Evolutionary conservation across 1,140 invertebrate species (phyloP), one percentile per base, ranked within the genome.

Genomic region (Idris sp.): DNA sequence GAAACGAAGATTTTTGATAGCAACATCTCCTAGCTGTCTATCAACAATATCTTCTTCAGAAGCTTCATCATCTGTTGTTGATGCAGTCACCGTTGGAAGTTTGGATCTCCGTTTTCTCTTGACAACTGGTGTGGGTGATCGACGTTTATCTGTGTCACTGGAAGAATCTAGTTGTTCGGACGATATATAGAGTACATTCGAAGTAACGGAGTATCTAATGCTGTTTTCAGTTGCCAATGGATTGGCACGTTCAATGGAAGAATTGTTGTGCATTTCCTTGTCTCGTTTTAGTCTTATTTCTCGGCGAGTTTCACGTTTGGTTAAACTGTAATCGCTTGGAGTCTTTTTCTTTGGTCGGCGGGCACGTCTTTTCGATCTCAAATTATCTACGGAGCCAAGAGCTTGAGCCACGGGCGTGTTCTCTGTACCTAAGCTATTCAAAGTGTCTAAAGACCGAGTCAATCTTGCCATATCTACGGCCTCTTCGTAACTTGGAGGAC

Each of bases 401-500:
- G 80, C 75, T 19, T 46, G 75, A 14, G 8, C 46, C n/a, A 62
- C 48, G 22, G 18, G 72, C 58, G 33, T 59, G 64, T 56, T 77
- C 59, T 36, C 72, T 25, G 31, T 68, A 33, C 72, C 62, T 44
- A 79, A 74, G 8, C 43, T 61, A 59, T 84, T 76, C 13, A 88
- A 51, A 36, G 77, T 80, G 49, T 87, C 83, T 31, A 86, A 59
- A 3, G 86, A 88, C 4, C 72, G 83, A 8, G 80, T 81, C 9
- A 87, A 28, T 76, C 91, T 90, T 10, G 92, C 91, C 90, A 94
- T 91, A 5, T 90, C 87, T 43, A 94, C 86, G 7, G 92, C 93
- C 84, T 93, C 92, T 65, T 91, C 91, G 76, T 94, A 93, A n/a
- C 89, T 91, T 0, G 93, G 93, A 46, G 92, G 90, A 4, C 88